Evolutionary conservation across 1,140 invertebrate species (phyloP), one percentile per base, ranked within the genome.

Genomic region (Bombus pascuorum): DNA sequence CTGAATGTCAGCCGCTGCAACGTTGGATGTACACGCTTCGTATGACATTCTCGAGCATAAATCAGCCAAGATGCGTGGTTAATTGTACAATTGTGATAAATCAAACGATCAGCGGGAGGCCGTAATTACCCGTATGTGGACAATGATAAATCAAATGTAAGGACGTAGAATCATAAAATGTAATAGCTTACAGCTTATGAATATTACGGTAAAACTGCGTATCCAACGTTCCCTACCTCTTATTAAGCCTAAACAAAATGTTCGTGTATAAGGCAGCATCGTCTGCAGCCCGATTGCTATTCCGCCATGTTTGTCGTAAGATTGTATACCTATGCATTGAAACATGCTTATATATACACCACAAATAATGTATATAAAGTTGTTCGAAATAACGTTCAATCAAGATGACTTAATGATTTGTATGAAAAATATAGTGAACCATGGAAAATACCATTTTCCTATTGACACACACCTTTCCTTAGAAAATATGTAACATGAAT

Each of bases 71-170:
- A 82, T 79, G 77, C 81, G 65, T 74, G 81, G 73, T 87, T 91
- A 91, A 91, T 91, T 87, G 87, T 91, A 90, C 89, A 85, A 91
- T 91, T 77, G 90, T 70, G 83, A 86, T 91, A 89, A 91, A 91
- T 91, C 89, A 91, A 85, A 37, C 74, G 85, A 88, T 91, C 87
- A 89, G 90, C 85, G 70, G 85, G 87, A 84, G 85, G 73, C 77
- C 75, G 82, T 91, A 91, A 91, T 91, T 91, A 91, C 82, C 87
- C 70, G 53, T 76, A 81, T 34, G 78, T 83, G 66, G 80, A 90
- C 88, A 91, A 91, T 91, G 87, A 91, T 91, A 91, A 91, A 91
- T 91, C 89, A 91, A 85, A 86, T 66, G 71, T 88, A 90, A 90
- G 71, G 80, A 90, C 86, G 81, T 82, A 62, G 44, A 74, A 86